Evolutionary conservation across 2,888 invertebrate genomes (phyloP).

Genomic region (Aspidiotus destructor): DNA sequence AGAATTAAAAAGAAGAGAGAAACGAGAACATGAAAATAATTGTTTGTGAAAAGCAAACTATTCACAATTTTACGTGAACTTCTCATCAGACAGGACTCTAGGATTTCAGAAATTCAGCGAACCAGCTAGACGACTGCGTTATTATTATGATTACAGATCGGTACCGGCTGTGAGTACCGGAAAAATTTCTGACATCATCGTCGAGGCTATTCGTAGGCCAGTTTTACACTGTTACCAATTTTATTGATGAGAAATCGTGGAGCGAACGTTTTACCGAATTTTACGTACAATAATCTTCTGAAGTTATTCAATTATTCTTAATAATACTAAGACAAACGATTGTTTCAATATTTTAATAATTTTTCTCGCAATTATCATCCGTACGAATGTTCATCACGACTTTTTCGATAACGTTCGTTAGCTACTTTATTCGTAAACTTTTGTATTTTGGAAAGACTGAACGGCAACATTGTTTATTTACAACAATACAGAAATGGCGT

Average conservation of each 20-base stretch:
- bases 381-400: neutral
- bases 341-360: neutral
- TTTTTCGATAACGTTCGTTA: neutral
- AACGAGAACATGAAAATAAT: too few relatives aligned
- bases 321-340: neutral
- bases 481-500: conserved; percentile 30
- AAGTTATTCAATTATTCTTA: neutral
- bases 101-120: too few relatives aligned
- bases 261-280: neutral
- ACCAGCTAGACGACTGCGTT: too few relatives aligned
- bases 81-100: too few relatives aligned
- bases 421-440: neutral
- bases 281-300: neutral
- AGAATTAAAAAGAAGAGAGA: too few relatives aligned
- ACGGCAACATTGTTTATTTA: conserved; percentile 25
- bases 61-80: too few relatives aligned
- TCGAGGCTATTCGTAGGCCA: too few relatives aligned
- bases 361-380: neutral
- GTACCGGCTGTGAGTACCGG: too few relatives aligned
- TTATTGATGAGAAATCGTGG: neutral
- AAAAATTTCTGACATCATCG: too few relatives aligned
- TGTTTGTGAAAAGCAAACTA: too few relatives aligned
- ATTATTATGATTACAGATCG: too few relatives aligned
- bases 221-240: conserved; percentile 5
- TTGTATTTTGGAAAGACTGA: neutral